These are phyloP conservation scores for Caenorhabditis zanzibari DNA, from an alignment of 2,888 invertebrate species.

Conservation along the genomic window DNA sequence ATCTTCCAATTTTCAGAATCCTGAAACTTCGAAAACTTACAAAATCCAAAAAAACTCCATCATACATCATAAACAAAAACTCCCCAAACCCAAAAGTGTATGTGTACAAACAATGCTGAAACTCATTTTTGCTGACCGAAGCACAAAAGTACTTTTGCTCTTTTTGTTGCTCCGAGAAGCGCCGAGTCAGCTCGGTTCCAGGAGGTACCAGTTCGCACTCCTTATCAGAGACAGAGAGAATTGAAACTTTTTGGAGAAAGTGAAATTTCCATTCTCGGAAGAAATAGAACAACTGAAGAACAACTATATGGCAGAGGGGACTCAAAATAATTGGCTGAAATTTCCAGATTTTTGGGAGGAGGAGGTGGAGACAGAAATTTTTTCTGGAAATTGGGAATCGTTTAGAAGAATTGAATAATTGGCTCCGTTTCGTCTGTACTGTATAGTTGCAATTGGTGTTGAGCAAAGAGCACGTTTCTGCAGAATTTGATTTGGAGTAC, in stretches of 20 bases:
- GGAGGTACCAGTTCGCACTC: conserved; percentile 59
- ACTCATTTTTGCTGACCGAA: background rate
- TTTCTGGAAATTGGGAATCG: background rate
- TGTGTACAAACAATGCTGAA: background rate
- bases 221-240: conserved; percentile 9
- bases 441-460: background rate
- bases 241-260: conserved; percentile 20
- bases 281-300: background rate
- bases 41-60: background rate
- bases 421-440: conserved; percentile 38
- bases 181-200: conserved; percentile 59
- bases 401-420: conserved; percentile 5
- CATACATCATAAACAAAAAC: background rate
- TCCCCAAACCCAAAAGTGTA: background rate
- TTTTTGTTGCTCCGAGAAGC: conserved; percentile 21
- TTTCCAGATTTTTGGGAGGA: background rate
- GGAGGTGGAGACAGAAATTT: background rate
- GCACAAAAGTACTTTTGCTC: background rate
- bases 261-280: background rate
- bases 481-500: no score
- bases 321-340: background rate
- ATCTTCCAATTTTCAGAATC: no score
- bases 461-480: background rate
- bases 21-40: no score
- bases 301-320: background rate